These are phyloP conservation scores for Amphiprion ocellaris DNA, from an alignment of 2,113 vertebrate species.

Conservation along the genomic window DNA sequence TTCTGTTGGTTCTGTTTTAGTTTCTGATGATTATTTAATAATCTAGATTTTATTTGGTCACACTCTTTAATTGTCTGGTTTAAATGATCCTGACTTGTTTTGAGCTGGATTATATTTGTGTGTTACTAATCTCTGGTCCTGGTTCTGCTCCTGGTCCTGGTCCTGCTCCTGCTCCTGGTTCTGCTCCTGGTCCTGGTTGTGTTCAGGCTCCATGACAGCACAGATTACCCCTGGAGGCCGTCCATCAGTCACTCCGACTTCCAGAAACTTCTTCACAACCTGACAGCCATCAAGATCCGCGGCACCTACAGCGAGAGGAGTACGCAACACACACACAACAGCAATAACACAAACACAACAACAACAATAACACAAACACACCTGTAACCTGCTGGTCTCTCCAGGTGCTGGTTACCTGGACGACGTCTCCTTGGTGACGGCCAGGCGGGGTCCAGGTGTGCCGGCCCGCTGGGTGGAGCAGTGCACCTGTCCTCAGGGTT, in stretches of 20 bases:
- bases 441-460: slow-evolving; percentile 83
- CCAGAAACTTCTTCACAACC: slow-evolving; percentile 95
- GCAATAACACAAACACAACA: too few species aligned
- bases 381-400: fast-evolving
- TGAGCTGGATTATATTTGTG: neutral
- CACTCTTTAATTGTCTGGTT: too few species aligned
- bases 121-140: neutral
- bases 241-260: slow-evolving; percentile 90
- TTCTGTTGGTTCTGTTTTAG: too few species aligned
- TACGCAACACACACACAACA: slow-evolving; percentile 67
- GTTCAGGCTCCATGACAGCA: slow-evolving; percentile 91
- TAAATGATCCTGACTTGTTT: too few species aligned
- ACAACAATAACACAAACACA: neutral
- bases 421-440: slow-evolving; percentile 89
- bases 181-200: neutral
- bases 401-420: slow-evolving; percentile 93
- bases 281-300: slow-evolving; percentile 95
- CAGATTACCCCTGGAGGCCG: slow-evolving; percentile 95
- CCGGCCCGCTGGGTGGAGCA: slow-evolving; percentile 93
- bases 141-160: neutral
- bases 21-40: too few species aligned
- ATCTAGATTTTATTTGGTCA: neutral
- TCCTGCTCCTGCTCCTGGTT: too few species aligned
- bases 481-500: slow-evolving; percentile 92
- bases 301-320: slow-evolving; percentile 96